A percentile compares a stretch with the other conserved stretches of the same genome.
phyloP scores from a whole-genome alignment of 1,140 invertebrate genomes.

The Tetramorium parvispinum region DNA sequence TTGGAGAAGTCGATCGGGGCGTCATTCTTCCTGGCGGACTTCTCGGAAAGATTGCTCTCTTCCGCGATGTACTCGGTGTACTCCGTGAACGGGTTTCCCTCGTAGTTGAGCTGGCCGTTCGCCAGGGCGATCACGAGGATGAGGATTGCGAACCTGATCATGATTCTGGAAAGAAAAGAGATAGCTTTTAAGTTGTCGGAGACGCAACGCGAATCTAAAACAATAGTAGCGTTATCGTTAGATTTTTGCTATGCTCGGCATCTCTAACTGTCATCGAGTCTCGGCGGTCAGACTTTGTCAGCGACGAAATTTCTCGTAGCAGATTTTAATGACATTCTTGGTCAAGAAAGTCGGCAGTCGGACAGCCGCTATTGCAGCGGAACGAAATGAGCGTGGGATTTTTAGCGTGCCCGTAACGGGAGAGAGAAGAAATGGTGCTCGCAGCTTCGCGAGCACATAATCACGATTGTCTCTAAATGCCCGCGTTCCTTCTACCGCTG shows the following conservation, averaged over 20 bases:
- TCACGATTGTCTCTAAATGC: conserved; percentile 35
- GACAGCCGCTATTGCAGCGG: conserved; percentile 30
- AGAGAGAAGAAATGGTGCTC: conserved; percentile 19
- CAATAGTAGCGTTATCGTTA: not conserved
- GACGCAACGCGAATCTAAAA: not conserved
- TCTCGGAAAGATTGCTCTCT: conserved; percentile 75
- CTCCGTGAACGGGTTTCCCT: conserved; percentile 82
- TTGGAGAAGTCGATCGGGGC: conserved; percentile 3
- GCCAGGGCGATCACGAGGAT: conserved; percentile 57
- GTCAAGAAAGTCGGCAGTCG: not conserved
- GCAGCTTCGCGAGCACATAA: conserved; percentile 2
- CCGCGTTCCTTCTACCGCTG: not conserved
- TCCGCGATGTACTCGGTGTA: conserved; percentile 81
- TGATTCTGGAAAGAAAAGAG: conserved; percentile 66
- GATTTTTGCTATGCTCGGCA: not conserved
- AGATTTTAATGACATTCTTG: not conserved
- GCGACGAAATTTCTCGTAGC: not conserved
- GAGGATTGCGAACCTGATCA: conserved; percentile 63
- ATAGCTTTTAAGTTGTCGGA: not conserved
- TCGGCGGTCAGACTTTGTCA: not conserved
- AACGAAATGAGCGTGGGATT: conserved; percentile 42
- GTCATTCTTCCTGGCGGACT: conserved; percentile 47
- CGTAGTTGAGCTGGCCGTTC: conserved; percentile 80
- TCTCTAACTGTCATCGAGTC: not conserved
- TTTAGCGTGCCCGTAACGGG: conserved; percentile 7